phyloP scores from a whole-genome alignment of 1,140 invertebrate species.

The Spodoptera frugiperda region DNA sequence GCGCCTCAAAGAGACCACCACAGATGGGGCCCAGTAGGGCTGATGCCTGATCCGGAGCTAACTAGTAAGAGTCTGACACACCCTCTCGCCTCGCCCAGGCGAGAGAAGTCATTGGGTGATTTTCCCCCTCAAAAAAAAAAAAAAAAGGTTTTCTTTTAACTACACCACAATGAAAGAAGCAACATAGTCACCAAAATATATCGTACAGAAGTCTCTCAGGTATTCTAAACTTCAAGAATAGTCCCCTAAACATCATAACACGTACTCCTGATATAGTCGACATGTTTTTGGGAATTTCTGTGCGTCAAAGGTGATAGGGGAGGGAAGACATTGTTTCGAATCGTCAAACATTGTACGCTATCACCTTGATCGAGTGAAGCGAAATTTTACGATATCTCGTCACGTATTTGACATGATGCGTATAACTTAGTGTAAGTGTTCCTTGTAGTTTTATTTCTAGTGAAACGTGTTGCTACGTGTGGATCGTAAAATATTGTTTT shows the following conservation, averaged over 20 bases:
- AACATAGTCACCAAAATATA: neutral
- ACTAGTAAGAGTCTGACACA: no score
- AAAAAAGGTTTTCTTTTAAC: no score
- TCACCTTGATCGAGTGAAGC: constrained; percentile 33
- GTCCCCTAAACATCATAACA: constrained; percentile 61
- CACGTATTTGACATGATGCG: constrained; percentile 21
- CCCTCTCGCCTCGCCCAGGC: no score
- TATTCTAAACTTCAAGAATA: constrained; percentile 46
- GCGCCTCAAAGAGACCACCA: no score
- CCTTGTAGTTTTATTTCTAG: neutral
- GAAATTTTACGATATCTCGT: constrained; percentile 16
- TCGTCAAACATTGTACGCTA: constrained; percentile 55
- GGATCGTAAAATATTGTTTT: neutral
- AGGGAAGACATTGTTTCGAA: constrained; percentile 64
- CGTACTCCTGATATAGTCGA: constrained; percentile 64
- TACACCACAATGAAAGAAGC: no score
- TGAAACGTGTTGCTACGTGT: neutral
- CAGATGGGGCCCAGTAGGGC: no score
- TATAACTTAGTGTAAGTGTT: constrained; percentile 13
- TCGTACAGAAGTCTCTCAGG: neutral
- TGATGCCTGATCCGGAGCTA: no score
- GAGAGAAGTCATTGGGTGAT: no score
- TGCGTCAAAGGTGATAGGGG: constrained; percentile 66
- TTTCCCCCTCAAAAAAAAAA: no score
- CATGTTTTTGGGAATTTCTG: constrained; percentile 64